Conservation (phyloP, 2,113 vertebrate species). For the Thomomys bottae region DNA sequence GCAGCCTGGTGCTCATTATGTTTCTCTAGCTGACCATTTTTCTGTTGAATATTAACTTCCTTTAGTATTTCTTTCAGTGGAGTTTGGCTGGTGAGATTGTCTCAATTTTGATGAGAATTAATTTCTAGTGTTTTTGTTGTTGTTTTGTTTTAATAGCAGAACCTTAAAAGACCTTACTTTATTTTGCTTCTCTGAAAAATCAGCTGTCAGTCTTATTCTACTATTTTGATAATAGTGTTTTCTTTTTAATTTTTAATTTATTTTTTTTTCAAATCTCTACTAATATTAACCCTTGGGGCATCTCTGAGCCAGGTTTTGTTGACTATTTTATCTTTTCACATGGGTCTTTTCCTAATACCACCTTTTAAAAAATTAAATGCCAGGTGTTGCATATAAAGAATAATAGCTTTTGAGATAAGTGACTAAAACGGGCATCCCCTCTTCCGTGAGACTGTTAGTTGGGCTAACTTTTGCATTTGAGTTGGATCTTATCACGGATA, state of each 20-base stretch:
- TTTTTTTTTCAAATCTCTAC: background rate
- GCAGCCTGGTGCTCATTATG: background rate
- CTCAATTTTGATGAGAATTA: background rate
- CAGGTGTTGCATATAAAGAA: background rate
- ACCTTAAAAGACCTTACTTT: background rate
- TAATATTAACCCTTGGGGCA: background rate
- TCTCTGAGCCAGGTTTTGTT: background rate
- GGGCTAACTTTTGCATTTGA: background rate
- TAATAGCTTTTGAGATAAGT: background rate
- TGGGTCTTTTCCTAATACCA: background rate
- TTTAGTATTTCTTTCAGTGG: background rate
- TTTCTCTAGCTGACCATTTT: background rate
- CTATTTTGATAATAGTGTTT: background rate
- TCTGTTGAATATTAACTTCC: background rate
- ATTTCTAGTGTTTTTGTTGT: background rate
- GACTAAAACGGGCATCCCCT: background rate
- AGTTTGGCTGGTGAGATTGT: background rate
- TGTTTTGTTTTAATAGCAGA: constrained; percentile 6
- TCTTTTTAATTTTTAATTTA: background rate
- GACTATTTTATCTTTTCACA: constrained; percentile 8
- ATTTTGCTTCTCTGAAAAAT: constrained; percentile 40
- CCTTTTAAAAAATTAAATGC: constrained; percentile 3
- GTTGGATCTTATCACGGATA: background rate
- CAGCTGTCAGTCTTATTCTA: background rate
- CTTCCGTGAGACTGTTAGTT: background rate